Evolutionary conservation across 2,888 invertebrate species (phyloP), one percentile per base, ranked within the genome.

Genomic region (Lasioglossum villosulum): DNA sequence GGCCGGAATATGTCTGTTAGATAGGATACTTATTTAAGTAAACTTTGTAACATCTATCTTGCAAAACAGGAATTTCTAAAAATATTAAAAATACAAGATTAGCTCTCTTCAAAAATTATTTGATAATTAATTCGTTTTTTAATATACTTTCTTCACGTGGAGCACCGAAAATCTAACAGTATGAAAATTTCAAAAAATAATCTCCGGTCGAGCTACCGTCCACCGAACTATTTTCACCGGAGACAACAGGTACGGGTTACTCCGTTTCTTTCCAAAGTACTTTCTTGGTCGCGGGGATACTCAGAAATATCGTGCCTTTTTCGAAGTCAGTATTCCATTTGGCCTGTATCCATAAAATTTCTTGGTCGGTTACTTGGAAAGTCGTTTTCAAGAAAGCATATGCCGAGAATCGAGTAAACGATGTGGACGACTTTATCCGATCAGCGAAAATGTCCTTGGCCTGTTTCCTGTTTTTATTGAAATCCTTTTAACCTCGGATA

Each of bases 401-500:
- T 85, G 88, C 82, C 75, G 75, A 72, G 84, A 82, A 80, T 83
- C 88, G 82, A 86, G 88, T 88, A 89, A 88, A 88, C 86, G 90
- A 90, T 72, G 86, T 77, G 88, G 85, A 82, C 83, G 88, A 86
- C 82, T 88, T 88, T 89, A 88, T 88, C 84, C 90, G 90, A 89
- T 89, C 88, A 86, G 86, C 86, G 84, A 84, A 86, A 90, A 90
- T 84, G 88, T 90, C 89, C 84, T 90, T 84, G 86, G 79, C 81
- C 88, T 80, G 86, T 85, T 90, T 89, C 79, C 80, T 84, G 90
- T 85, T 90, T 90, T 88, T 84, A 82, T 86, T 86, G 86, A 86
- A 86, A 86, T 86, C 82, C 82, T 76, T 85, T 86, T 81, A 85
- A 78, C 86, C 78, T 72, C 77, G 77, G 68, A 80, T 75, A 80